phyloP scores from a whole-genome alignment of 1,140 invertebrate genomes.

The Drosophila ficusphila region DNA sequence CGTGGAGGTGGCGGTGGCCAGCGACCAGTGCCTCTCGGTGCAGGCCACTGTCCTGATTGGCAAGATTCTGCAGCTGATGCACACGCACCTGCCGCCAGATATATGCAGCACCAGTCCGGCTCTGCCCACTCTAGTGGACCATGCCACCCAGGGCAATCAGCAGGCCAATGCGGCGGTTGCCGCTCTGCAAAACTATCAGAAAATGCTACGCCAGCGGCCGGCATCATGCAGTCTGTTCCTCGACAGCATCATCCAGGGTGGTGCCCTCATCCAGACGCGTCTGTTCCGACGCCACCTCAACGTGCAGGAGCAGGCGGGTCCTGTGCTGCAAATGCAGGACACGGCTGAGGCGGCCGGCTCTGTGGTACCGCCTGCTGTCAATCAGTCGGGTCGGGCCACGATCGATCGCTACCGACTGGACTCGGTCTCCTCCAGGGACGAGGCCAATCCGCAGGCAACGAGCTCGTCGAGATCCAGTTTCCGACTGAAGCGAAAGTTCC shows the following conservation, averaged over 20 bases:
- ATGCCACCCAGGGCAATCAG: conserved; percentile 90
- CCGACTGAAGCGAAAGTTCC: conserved; percentile 72
- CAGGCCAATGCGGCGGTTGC: conserved; percentile 92
- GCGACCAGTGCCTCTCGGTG: conserved; percentile 94
- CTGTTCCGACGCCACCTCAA: conserved; percentile 81
- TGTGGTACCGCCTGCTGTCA: conserved; percentile 2
- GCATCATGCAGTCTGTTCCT: conserved; percentile 92
- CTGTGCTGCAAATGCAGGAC: conserved; percentile 48
- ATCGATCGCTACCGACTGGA: conserved; percentile 68
- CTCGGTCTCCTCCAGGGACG: conserved; percentile 80
- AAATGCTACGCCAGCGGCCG: conserved; percentile 91
- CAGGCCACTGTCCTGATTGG: conserved; percentile 94
- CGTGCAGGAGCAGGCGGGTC: conserved; percentile 50
- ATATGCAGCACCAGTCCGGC: conserved; percentile 92
- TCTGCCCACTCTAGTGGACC: conserved; percentile 91
- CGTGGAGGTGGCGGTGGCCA: conserved; percentile 95
- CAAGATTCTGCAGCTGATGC: conserved; percentile 94
- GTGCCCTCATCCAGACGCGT: conserved; percentile 76
- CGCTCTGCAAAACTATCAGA: conserved; percentile 91
- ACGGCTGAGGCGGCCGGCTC: conserved; percentile 25
- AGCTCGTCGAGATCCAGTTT: conserved; percentile 73
- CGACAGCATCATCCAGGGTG: conserved; percentile 89
- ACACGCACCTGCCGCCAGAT: conserved; percentile 92
- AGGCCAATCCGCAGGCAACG: conserved; percentile 70
- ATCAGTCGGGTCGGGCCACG: conserved; percentile 26